These are phyloP conservation scores for Danio choprae DNA, from an alignment of 2,797 vertebrate species.

Conservation along the genomic window DNA sequence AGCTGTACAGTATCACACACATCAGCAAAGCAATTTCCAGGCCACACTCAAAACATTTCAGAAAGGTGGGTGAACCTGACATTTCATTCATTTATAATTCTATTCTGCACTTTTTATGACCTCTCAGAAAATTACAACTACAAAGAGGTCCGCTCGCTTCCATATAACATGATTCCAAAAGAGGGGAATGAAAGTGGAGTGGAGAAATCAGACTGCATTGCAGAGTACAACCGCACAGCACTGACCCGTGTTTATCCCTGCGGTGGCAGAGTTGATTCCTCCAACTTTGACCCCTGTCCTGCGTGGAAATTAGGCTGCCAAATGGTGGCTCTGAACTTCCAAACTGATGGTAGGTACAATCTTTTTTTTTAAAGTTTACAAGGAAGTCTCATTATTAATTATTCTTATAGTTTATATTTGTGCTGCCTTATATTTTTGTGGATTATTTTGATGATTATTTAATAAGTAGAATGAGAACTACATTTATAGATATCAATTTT, in stretches of 20 bases:
- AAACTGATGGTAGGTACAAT: conserved; percentile 84
- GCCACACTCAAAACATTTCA: background rate
- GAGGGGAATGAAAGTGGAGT: conserved; percentile 63
- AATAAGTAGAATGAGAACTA: too few relatives aligned
- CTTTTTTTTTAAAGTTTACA: too few relatives aligned
- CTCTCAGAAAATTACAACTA: conserved; percentile 84
- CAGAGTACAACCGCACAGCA: conserved; percentile 93
- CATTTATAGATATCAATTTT: too few relatives aligned
- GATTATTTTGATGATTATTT: too few relatives aligned
- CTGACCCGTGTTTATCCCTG: conserved; percentile 95
- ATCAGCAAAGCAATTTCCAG: conserved; percentile 3
- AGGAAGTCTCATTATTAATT: too few relatives aligned
- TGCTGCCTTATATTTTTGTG: too few relatives aligned
- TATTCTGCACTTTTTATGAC: background rate
- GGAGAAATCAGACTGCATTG: conserved; percentile 83
- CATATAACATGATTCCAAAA: conserved; percentile 87
- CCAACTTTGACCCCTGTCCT: conserved; percentile 94
- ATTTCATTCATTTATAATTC: background rate
- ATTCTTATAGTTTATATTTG: too few relatives aligned
- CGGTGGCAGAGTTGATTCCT: conserved; percentile 86
- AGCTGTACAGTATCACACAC: conserved; percentile 6
- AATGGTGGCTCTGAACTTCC: conserved; percentile 97
- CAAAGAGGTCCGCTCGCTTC: conserved; percentile 95
- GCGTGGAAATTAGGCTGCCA: conserved; percentile 92
- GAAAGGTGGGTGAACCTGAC: background rate